These are phyloP conservation scores for Nycticebus coucang DNA, from an alignment of 2,113 vertebrate species.

Conservation along the genomic window DNA sequence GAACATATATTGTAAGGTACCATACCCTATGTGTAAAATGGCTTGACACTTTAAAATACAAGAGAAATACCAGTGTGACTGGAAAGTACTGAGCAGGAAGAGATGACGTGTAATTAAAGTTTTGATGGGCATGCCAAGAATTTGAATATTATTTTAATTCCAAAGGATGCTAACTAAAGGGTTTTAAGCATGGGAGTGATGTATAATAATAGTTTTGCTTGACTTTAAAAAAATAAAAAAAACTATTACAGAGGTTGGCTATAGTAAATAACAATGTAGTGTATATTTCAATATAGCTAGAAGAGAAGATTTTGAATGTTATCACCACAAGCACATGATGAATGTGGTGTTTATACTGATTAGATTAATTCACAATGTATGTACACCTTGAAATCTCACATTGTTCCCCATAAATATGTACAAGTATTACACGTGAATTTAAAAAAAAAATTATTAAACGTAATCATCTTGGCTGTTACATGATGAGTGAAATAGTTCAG, in stretches of 20 bases:
- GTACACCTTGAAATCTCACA: not conserved
- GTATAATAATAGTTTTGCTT: not conserved
- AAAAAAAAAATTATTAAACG: not conserved
- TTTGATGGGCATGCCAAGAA: not conserved
- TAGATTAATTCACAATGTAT: not conserved
- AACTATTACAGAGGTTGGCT: not conserved
- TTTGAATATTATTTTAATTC: not conserved
- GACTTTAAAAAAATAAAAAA: not conserved
- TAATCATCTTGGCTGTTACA: not conserved
- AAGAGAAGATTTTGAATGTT: not conserved
- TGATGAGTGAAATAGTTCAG: not conserved
- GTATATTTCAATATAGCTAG: not conserved
- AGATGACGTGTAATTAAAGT: not conserved
- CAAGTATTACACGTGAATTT: not conserved
- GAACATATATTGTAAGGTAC: not conserved
- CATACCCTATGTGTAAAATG: not conserved
- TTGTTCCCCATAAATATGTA: not conserved
- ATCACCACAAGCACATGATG: not conserved
- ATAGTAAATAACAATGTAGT: not conserved
- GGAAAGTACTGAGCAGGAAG: not conserved
- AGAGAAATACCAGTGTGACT: not conserved
- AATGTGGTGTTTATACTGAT: not conserved
- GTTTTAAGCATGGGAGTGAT: not conserved
- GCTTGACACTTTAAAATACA: not conserved
- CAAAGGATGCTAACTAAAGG: not conserved